Percentiles rank a stretch among this genome's conserved stretches.
Evolutionary conservation across 2,113 vertebrate species (phyloP).

Genomic region (Corythaeola cristata): DNA sequence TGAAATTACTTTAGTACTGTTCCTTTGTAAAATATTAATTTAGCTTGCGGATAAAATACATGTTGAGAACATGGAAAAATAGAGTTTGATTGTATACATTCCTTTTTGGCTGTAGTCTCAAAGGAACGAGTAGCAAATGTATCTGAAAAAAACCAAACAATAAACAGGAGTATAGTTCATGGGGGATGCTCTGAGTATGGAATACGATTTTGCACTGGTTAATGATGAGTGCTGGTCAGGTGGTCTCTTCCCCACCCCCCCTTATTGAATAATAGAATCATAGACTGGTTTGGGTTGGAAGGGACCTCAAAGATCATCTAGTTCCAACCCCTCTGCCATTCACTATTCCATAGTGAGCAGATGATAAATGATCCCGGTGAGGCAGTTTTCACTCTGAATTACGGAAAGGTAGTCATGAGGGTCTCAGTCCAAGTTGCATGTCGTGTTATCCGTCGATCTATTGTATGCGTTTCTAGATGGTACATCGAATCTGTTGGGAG

Average conservation of each 20-base stretch:
- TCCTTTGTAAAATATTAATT: neutral
- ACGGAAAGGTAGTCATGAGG: neutral
- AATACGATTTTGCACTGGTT: neutral
- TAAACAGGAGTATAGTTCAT: neutral
- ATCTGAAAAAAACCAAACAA: neutral
- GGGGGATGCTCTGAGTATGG: neutral
- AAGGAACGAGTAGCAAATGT: neutral
- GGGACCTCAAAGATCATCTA: no score
- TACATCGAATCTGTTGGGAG: neutral
- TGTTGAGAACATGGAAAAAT: neutral
- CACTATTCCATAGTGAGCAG: neutral
- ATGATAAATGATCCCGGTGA: neutral
- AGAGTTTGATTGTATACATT: neutral
- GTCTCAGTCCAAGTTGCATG: neutral
- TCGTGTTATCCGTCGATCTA: accelerated
- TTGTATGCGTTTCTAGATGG: accelerated
- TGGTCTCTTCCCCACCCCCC: neutral
- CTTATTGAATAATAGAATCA: no score
- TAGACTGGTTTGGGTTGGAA: no score
- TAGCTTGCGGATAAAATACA: neutral
- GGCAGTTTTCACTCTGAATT: neutral
- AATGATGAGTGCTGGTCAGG: neutral
- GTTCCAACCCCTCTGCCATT: no score
- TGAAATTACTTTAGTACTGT: neutral
- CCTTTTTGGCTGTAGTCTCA: neutral